Evolutionary conservation across 53 echinoderm and acorn worm genomes (phyloP), one percentile per base, ranked within the genome.

Genomic region (Luidia sarsii): DNA sequence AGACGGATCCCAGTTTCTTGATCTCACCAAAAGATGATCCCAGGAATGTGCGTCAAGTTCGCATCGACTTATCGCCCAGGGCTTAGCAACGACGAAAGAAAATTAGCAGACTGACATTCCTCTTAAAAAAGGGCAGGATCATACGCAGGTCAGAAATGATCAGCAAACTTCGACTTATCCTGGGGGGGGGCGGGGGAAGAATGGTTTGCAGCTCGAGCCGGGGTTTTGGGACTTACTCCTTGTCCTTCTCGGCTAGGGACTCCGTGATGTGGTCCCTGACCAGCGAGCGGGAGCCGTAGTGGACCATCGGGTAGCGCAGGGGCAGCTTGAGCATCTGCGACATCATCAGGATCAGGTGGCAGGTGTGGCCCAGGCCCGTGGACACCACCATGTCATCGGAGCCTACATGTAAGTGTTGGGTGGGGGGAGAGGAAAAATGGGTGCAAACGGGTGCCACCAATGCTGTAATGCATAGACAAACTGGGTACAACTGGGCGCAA

Each of bases 191-290:
- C n/a, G n/a, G n/a, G n/a, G n/a, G n/a, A n/a, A n/a, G n/a, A n/a
- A n/a, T n/a, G n/a, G n/a, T n/a, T n/a, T n/a, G n/a, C n/a, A n/a
- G n/a, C n/a, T n/a, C n/a, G n/a, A n/a, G n/a, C n/a, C n/a, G n/a
- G n/a, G n/a, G n/a, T n/a, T n/a, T n/a, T n/a, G n/a, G n/a, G n/a
- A 85, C 97, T 97, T 50, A 97, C 97, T 97, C 97, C 85, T 93
- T 88, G 57, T 97, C 97, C 56, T 90, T 93, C 10, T 97, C 93
- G 4, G 88, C 85, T 7, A 97, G 82, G 29, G 83, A 80, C 28
- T 93, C 89, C 4, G 97, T 93, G 51, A 97, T 93, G 85, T 97
- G 97, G 46, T 97, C 97, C 22, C 87, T 65, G 31, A 97, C 87
- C 9, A 94, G 70, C 0, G 97, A 97, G 3, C 93, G 64, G n/a